Evolutionary conservation across 2,888 invertebrate genomes (phyloP), one percentile per base, ranked within the genome.

Genomic region (Pristionchus arcanus): DNA sequence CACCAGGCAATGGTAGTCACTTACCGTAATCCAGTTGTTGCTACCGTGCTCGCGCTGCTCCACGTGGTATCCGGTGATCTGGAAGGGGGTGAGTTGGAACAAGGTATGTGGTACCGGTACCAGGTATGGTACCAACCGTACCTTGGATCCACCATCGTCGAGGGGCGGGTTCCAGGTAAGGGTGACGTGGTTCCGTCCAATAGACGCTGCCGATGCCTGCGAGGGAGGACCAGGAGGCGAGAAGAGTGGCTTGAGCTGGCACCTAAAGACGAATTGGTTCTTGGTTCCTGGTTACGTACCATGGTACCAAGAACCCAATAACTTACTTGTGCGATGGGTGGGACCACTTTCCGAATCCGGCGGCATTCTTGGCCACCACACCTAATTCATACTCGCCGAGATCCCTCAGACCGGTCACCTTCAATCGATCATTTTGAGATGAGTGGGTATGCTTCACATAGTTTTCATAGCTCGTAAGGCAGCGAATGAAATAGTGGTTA

Each of bases 361-460:
- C 99, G 0, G 97, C 97, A 96, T 99, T 99, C 96, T 98, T 98
- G 0, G 99, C 99, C 86, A 97, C 97, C 9, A 99, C 97, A 89
- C 99, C 97, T 97, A 99, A 99, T 96, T 99, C 99, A 95, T 99
- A 99, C 95, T 98, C 98, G 95, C 97, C 97, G 7, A 98, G 98
- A 90, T 97, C 97, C 25, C 97, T 96, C 66, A 96, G 94, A 31
- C 96, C 96, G 74, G 95, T 95, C 90, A 96, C 96, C 81, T 81
- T 19, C 25, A 81, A 49, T 28, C 49, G 16, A 95, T 93, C 90
- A 77, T 53, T 83, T 53, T 49, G 42, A 21, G 83, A 83, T 31
- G n/a, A 2, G 15, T 15, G 1, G 15, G 68, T 68, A 77, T 42
- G 34, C 25, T 68, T 68, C 68, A 31, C 68, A 15, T 1, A 1